Percentiles rank a stretch among this genome's conserved stretches.
Conservation (phyloP, 2,113 vertebrate genomes). For the Jaculus jaculus region DNA sequence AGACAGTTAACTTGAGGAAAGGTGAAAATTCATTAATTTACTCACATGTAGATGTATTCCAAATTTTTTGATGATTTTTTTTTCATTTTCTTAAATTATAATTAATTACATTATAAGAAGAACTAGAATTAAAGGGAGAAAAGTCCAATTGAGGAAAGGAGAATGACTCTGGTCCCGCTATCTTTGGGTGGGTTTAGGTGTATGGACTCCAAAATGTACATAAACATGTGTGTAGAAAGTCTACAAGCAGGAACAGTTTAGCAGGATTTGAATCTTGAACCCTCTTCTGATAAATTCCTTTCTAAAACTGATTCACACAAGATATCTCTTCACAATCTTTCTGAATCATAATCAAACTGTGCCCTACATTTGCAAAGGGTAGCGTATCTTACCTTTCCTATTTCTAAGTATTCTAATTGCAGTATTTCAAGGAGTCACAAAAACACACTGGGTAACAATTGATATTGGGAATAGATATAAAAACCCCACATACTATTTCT, state of each 20-base stretch:
- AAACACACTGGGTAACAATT: not conserved
- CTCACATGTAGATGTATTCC: not conserved
- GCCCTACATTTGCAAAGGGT: not conserved
- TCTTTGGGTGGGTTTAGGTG: not conserved
- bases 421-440: not conserved
- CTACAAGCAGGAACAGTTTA: not conserved
- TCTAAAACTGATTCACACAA: not conserved
- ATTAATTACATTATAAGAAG: not conserved
- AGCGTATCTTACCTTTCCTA: not conserved
- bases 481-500: not conserved
- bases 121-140: not conserved
- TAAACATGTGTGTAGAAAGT: not conserved
- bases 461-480: not conserved
- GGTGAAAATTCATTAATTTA: not conserved
- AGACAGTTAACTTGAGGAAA: not conserved
- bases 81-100: not conserved
- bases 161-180: not conserved
- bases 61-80: not conserved
- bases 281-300: not conserved
- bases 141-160: not conserved
- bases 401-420: not conserved
- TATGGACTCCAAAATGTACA: not conserved
- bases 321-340: not conserved
- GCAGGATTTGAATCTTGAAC: not conserved
- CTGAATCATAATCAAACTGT: not conserved